Conservation (phyloP, 2,888 invertebrate genomes). For the Leptodirus hochenwartii region DNA sequence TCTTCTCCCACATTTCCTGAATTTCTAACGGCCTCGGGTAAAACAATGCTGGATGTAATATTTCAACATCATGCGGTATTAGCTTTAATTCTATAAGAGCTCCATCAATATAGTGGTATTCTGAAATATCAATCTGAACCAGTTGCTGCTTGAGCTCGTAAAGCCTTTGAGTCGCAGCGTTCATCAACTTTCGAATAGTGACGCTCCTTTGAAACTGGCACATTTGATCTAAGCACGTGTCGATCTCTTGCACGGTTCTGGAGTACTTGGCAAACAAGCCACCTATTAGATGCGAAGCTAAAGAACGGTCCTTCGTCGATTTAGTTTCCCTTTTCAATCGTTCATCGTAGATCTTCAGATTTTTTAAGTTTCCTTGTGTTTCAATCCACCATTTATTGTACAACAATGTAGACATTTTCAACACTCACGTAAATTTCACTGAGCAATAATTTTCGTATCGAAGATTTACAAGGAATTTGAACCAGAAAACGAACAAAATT, state of each 20-base stretch:
- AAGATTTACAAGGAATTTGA: no score
- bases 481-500: no score
- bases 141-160: constrained; percentile 38
- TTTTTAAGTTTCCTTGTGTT: constrained; percentile 25
- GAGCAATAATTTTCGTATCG: no score
- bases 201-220: constrained; percentile 36
- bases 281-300: constrained; percentile 32
- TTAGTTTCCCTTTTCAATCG: constrained; percentile 16
- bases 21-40: constrained; percentile 32
- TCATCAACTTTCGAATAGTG: constrained; percentile 36
- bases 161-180: constrained; percentile 34
- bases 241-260: constrained; percentile 34
- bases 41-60: constrained; percentile 43
- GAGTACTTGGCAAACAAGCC: constrained; percentile 34
- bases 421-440: no score
- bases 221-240: constrained; percentile 41
- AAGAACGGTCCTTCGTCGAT: constrained; percentile 26
- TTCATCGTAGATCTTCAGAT: constrained; percentile 25
- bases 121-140: constrained; percentile 35
- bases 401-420: constrained; percentile 29
- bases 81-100: constrained; percentile 48
- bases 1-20: constrained; percentile 20
- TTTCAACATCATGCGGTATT: constrained; percentile 44
- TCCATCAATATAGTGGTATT: constrained; percentile 56
- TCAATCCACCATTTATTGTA: constrained; percentile 33